Conservation (phyloP, 37 sponge, comb jelly and placozoan species). For the Lycopodina hypogea region DNA sequence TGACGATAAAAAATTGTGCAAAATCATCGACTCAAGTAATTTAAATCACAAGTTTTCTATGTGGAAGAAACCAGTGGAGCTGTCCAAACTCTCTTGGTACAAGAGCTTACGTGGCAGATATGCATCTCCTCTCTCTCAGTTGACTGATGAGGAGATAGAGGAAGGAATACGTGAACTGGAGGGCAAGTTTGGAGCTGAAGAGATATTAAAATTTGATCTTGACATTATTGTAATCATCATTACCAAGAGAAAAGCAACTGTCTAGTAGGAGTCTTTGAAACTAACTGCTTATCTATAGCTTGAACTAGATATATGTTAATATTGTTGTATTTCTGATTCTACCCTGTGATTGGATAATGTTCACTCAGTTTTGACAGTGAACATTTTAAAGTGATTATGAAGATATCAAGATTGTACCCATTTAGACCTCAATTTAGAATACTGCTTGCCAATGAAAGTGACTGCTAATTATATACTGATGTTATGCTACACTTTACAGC, state of each 20-base stretch:
- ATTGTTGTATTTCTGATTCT: too few species aligned
- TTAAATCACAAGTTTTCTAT: not conserved
- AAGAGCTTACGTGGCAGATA: not conserved
- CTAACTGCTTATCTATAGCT: too few species aligned
- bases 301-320: too few species aligned
- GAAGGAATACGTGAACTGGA: conserved; percentile 9
- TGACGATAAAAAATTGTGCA: not conserved
- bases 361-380: too few species aligned
- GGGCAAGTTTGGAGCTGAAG: not conserved
- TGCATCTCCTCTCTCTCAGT: not conserved
- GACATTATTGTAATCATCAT: not conserved
- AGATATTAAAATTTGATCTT: not conserved
- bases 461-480: too few species aligned
- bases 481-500: too few species aligned
- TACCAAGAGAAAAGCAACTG: not conserved
- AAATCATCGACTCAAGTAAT: not conserved
- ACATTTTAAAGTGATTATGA: too few species aligned
- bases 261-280: too few species aligned
- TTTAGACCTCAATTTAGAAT: too few species aligned
- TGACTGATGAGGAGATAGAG: not conserved
- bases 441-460: too few species aligned
- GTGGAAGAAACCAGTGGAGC: not conserved
- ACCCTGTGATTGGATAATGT: too few species aligned
- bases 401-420: too few species aligned
- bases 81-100: not conserved